Percentiles rank a stretch among this genome's conserved stretches.
phyloP scores from a whole-genome alignment of 2,113 vertebrate species.

The Pseudonaja textilis region DNA sequence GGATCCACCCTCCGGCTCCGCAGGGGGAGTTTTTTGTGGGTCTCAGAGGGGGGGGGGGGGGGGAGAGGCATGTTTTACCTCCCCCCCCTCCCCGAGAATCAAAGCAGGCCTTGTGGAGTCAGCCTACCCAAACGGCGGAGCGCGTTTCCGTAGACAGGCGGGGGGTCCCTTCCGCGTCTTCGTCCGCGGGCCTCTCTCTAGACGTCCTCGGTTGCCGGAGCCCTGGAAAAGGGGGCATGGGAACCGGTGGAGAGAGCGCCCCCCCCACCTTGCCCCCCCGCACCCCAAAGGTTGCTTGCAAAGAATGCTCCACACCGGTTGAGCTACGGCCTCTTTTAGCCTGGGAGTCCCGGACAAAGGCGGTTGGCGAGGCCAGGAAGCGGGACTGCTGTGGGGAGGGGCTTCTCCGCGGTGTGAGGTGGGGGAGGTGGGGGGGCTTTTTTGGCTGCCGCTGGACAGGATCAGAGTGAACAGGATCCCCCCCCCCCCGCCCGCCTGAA shows the following conservation, averaged over 20 bases:
- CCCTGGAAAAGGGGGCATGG: neutral
- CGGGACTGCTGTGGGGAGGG: neutral
- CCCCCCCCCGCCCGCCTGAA: too few species aligned
- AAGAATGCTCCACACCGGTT: neutral
- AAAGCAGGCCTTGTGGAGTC: neutral
- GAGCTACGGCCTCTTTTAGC: too few species aligned
- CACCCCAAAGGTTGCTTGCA: neutral
- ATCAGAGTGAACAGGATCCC: neutral
- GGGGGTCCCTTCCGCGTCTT: neutral
- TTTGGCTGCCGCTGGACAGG: neutral
- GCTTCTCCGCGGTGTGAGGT: neutral
- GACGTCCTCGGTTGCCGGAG: neutral
- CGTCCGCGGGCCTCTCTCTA: rapidly evolving
- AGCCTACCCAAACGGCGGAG: neutral
- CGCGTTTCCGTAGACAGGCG: neutral
- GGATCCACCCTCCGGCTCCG: too few species aligned
- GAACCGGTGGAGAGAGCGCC: neutral
- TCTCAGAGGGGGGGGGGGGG: too few species aligned
- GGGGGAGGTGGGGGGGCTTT: neutral
- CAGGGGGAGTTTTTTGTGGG: too few species aligned
- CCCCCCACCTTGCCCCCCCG: too few species aligned
- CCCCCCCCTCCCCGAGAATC: neutral
- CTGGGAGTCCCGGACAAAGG: too few species aligned
- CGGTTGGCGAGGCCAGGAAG: too few species aligned
- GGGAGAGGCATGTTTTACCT: too few species aligned